Evolutionary conservation across 2,888 invertebrate species (phyloP).

Genomic region (Marronus borbonicus): DNA sequence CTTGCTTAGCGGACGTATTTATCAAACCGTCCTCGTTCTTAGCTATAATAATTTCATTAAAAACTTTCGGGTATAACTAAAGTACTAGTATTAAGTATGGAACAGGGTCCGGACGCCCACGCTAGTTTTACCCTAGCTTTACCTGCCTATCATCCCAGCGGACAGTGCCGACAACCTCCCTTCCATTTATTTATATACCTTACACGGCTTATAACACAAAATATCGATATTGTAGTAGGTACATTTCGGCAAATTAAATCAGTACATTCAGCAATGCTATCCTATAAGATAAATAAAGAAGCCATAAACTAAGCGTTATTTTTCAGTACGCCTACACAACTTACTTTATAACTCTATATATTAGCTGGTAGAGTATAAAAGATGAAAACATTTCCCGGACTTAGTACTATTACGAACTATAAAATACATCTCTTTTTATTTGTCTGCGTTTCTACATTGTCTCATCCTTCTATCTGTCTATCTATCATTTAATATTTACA

Average conservation of each 20-base stretch:
- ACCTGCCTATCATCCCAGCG: neutral
- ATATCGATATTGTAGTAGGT: neutral
- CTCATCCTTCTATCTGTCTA: neutral
- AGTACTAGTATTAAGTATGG: neutral
- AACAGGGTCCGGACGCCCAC: neutral
- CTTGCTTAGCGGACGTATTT: too few species aligned
- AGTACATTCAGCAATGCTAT: neutral
- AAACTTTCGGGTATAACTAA: neutral
- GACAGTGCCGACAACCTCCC: neutral
- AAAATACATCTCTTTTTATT: neutral
- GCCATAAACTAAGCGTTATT: neutral
- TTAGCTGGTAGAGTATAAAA: neutral
- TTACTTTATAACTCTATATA: constrained; percentile 2
- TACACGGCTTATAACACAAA: neutral
- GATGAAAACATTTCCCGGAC: neutral
- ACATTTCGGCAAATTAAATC: neutral
- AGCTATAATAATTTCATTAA: too few species aligned
- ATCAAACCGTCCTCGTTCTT: too few species aligned
- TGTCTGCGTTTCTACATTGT: neutral
- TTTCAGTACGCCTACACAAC: neutral
- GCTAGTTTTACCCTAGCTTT: neutral
- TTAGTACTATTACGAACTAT: neutral
- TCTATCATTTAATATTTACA: neutral
- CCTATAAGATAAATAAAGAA: neutral
- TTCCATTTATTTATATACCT: neutral